These are phyloP conservation scores for Meta bourneti DNA, from an alignment of 2,888 invertebrate genomes.

Conservation along the genomic window DNA sequence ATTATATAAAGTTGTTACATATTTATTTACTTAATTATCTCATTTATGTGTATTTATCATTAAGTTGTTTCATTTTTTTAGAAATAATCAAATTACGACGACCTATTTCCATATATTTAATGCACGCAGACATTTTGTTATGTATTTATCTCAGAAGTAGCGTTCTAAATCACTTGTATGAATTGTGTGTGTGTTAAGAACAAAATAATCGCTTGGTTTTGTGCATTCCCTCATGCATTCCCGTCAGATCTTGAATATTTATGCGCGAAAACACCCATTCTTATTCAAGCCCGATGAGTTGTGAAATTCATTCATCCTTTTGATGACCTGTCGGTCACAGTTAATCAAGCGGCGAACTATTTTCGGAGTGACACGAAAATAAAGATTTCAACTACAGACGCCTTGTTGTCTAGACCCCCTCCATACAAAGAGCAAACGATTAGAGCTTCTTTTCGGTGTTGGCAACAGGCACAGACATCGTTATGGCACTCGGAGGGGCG, in stretches of 20 bases:
- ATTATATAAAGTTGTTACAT: no score
- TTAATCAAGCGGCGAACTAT: not conserved
- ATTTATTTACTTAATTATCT: no score
- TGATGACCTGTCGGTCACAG: not conserved
- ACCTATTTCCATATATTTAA: not conserved
- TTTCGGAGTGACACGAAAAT: no score
- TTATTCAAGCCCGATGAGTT: not conserved
- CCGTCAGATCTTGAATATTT: not conserved
- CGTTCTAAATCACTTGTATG: not conserved
- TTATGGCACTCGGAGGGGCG: no score
- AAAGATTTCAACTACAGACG: not conserved
- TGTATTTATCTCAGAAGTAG: not conserved
- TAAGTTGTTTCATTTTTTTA: no score
- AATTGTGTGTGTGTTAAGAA: not conserved
- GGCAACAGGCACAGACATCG: no score
- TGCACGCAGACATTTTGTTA: not conserved
- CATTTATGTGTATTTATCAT: no score
- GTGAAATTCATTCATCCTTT: not conserved
- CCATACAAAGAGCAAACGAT: not conserved
- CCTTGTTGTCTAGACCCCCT: not conserved
- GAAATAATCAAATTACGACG: no score
- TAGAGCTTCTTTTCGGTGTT: not conserved
- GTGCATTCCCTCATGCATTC: not conserved
- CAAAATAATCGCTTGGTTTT: not conserved
- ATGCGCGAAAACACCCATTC: not conserved